Evolutionary conservation across 35 echinoderm and acorn worm genomes (phyloP).

Genomic region (Hemicentrotus pulcherrimus): DNA sequence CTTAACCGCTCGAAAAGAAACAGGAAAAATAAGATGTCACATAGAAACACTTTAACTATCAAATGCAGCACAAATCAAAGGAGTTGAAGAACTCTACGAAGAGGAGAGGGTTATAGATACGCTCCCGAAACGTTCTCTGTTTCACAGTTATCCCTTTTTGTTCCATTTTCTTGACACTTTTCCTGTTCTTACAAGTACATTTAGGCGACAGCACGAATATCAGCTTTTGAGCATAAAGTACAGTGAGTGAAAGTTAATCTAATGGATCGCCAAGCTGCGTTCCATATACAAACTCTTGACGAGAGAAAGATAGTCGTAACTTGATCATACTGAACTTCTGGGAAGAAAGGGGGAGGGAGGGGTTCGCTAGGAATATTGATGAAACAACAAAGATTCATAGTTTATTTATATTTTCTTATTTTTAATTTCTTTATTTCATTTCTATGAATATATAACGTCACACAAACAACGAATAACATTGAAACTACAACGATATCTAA

Average conservation of each 20-base stretch:
- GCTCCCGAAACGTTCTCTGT: background rate
- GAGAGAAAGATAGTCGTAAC: background rate
- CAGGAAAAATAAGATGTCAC: background rate
- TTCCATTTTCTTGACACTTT: slow-evolving; percentile 1
- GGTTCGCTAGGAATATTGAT: too few species aligned
- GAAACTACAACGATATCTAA: too few species aligned
- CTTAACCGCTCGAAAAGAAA: background rate
- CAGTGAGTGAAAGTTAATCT: background rate
- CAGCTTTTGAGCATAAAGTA: background rate
- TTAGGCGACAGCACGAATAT: background rate
- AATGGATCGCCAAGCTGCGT: background rate
- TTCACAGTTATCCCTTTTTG: background rate
- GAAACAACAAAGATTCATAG: too few species aligned
- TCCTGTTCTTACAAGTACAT: slow-evolving; percentile 9
- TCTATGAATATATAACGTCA: too few species aligned
- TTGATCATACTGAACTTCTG: background rate
- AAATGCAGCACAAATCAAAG: background rate
- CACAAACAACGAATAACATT: too few species aligned
- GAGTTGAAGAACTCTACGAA: background rate
- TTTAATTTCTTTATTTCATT: too few species aligned
- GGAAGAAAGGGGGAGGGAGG: too few species aligned
- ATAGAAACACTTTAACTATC: background rate
- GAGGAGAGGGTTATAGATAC: background rate
- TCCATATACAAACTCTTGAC: background rate
- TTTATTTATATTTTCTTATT: too few species aligned